These are phyloP conservation scores for Cryptomyrus ogoouensis DNA, from an alignment of 2,113 vertebrate species.

Conservation along the genomic window DNA sequence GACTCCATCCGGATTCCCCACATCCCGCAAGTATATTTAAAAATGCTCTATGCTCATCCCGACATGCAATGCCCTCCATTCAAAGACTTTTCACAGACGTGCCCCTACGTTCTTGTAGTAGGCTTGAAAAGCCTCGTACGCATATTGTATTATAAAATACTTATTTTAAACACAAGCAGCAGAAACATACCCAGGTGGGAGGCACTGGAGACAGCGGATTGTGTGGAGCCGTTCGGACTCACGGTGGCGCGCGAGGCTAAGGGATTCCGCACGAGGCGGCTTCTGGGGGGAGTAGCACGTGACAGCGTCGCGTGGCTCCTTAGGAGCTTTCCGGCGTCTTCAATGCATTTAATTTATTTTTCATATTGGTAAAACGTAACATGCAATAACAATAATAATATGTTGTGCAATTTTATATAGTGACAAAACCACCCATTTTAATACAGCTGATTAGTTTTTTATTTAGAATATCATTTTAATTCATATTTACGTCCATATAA, in stretches of 20 bases:
- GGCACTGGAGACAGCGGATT: not conserved
- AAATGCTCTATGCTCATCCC: too few species aligned
- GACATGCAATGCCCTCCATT: not conserved
- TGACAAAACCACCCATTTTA: not conserved
- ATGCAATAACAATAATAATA: not conserved
- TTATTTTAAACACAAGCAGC: not conserved
- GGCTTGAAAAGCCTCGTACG: not conserved
- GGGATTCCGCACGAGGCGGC: conserved; percentile 45
- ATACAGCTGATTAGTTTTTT: not conserved
- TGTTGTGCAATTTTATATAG: not conserved
- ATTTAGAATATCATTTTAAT: not conserved
- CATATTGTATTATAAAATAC: not conserved
- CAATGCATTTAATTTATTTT: not conserved
- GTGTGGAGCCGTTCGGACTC: conserved; percentile 48
- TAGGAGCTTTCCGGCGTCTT: conserved; percentile 5
- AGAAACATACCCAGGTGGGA: not conserved
- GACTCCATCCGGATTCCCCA: not conserved
- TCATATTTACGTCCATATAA: not conserved
- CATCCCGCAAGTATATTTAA: not conserved
- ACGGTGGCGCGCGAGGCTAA: conserved; percentile 60
- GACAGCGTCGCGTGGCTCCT: conserved; percentile 44
- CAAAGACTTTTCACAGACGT: not conserved
- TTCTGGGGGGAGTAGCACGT: conserved; percentile 51
- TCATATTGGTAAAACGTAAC: not conserved
- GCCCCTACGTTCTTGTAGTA: not conserved